phyloP scores from a whole-genome alignment of 2,113 vertebrate species.

The Rhizomys pruinosus region DNA sequence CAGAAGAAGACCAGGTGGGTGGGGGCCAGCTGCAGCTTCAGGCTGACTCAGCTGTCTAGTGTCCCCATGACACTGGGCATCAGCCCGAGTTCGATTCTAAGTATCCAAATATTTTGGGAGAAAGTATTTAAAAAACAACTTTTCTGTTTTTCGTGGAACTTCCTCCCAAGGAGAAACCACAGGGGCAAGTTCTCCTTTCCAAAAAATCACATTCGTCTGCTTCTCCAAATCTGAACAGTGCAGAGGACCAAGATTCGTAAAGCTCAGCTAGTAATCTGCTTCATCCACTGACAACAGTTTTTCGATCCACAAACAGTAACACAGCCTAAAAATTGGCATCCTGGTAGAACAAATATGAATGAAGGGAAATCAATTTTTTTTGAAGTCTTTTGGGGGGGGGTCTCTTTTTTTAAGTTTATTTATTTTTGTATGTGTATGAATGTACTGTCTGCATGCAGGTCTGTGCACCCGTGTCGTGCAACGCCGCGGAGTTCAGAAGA shows the following conservation, averaged over 20 bases:
- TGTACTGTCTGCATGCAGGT: too few relatives aligned
- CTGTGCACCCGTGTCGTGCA: too few relatives aligned
- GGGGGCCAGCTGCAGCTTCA: not conserved
- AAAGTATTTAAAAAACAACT: slow-evolving; percentile 58
- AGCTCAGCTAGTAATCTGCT: not conserved
- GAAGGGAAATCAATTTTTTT: too few relatives aligned
- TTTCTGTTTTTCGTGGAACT: slow-evolving; percentile 77
- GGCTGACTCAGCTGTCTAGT: not conserved
- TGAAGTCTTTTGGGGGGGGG: too few relatives aligned
- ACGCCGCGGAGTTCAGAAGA: too few relatives aligned
- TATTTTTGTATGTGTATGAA: too few relatives aligned
- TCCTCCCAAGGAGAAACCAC: slow-evolving; percentile 84
- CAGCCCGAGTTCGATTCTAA: not conserved
- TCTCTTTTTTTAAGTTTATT: too few relatives aligned
- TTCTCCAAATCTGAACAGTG: slow-evolving; percentile 58
- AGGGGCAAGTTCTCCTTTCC: slow-evolving; percentile 84
- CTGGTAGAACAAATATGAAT: too few relatives aligned
- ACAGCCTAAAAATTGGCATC: not conserved
- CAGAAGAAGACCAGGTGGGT: not conserved
- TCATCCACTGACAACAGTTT: not conserved
- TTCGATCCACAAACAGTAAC: not conserved
- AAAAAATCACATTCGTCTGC: slow-evolving; percentile 55
- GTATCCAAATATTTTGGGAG: slow-evolving; percentile 39
- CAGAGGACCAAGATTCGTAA: not conserved
- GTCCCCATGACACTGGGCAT: not conserved